Evolutionary conservation across 2,888 invertebrate species (phyloP).

Genomic region (Rotaria macrura): DNA sequence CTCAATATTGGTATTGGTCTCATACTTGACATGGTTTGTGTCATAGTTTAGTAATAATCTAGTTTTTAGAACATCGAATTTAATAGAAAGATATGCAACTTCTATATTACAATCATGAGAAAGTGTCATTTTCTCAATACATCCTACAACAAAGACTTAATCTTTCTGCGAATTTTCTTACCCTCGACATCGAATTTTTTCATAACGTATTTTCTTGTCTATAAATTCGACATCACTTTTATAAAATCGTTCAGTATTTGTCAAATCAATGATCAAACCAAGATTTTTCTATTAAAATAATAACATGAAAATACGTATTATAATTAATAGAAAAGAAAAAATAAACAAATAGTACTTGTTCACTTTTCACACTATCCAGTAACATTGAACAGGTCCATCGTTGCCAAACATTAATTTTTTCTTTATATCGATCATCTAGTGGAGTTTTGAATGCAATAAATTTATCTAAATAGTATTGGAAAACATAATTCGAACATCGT

Average conservation of each 20-base stretch:
- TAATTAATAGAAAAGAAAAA: neutral
- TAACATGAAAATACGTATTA: neutral
- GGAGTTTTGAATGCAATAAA: conserved; percentile 93
- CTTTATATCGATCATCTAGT: conserved; percentile 67
- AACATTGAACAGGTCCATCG: conserved; percentile 65
- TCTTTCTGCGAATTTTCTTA: conserved; percentile 36
- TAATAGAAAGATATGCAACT: no score
- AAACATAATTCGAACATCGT: neutral
- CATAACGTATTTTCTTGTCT: conserved; percentile 65
- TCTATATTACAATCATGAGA: no score
- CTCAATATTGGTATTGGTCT: no score
- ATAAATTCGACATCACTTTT: conserved; percentile 70
- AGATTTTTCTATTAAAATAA: conserved; percentile 64
- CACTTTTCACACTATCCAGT: conserved; percentile 20
- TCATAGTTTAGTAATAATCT: no score
- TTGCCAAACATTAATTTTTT: conserved; percentile 66
- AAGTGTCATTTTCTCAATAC: no score
- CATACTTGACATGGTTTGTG: no score
- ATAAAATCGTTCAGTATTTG: conserved; percentile 86
- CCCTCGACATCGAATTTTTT: conserved; percentile 78
- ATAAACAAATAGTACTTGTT: neutral
- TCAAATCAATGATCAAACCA: conserved; percentile 89
- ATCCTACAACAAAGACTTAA: no score
- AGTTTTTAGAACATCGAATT: no score
- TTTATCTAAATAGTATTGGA: conserved; percentile 46